Conservation (phyloP, 2,113 vertebrate genomes). For the Larimichthys crocea region DNA sequence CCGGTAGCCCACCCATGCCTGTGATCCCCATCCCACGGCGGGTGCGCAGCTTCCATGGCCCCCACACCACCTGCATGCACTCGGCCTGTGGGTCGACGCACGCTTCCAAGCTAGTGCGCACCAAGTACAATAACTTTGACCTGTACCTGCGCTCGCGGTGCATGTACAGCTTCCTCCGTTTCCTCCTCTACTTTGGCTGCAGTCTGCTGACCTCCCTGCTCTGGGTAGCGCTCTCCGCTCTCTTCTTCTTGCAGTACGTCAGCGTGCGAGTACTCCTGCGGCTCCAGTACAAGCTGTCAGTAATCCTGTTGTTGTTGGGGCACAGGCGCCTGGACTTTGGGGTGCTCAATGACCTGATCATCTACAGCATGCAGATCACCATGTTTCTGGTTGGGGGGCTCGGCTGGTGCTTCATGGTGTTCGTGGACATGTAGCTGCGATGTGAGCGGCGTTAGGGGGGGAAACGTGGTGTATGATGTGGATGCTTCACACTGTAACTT, state of each 20-base stretch:
- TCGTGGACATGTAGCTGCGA: constrained; percentile 94
- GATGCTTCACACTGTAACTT: constrained; percentile 25
- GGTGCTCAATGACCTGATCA: constrained; percentile 93
- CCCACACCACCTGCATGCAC: constrained; percentile 97
- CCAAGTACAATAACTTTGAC: constrained; percentile 98
- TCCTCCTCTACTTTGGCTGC: constrained; percentile 97
- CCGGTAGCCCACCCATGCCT: constrained; percentile 90
- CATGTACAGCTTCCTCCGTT: constrained; percentile 96
- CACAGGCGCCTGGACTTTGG: constrained; percentile 93
- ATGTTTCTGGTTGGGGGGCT: constrained; percentile 97
- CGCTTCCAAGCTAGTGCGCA: constrained; percentile 90
- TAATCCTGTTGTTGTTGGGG: constrained; percentile 92
- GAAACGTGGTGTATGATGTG: constrained; percentile 17
- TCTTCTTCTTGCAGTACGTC: constrained; percentile 95
- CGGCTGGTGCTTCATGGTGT: constrained; percentile 99
- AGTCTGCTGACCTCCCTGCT: constrained; percentile 96
- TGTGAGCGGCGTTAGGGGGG: not conserved
- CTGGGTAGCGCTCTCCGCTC: constrained; percentile 92
- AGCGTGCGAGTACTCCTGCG: constrained; percentile 92
- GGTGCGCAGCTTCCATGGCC: constrained; percentile 97
- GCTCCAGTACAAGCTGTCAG: constrained; percentile 96
- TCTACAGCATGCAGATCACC: constrained; percentile 95
- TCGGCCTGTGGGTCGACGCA: constrained; percentile 93
- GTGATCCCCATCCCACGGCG: constrained; percentile 97
- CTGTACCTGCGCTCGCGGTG: constrained; percentile 94